These are phyloP conservation scores for Ischnura elegans DNA, from an alignment of 2,888 invertebrate genomes.

Conservation along the genomic window DNA sequence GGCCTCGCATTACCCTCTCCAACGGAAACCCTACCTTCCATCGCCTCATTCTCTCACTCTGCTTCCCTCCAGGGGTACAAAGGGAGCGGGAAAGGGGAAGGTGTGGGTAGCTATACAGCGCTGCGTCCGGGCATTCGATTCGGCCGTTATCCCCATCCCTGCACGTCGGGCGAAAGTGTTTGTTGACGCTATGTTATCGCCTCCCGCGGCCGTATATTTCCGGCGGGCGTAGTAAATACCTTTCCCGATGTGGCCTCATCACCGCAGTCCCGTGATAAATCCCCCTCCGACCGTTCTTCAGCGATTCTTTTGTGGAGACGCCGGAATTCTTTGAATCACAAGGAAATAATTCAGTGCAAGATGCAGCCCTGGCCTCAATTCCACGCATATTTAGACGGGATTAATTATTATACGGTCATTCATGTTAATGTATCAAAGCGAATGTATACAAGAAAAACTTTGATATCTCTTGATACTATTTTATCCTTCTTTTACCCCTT, in stretches of 20 bases:
- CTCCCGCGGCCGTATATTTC: not conserved
- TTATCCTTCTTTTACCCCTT: too few relatives aligned
- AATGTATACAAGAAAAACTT: too few relatives aligned
- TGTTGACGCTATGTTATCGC: constrained; percentile 9
- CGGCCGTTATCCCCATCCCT: not conserved
- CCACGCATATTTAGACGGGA: too few relatives aligned
- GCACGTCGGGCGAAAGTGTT: not conserved
- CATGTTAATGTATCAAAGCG: too few relatives aligned
- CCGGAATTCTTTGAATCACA: too few relatives aligned
- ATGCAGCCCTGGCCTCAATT: too few relatives aligned
- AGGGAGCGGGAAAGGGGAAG: not conserved
- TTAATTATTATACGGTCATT: too few relatives aligned
- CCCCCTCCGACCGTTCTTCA: not conserved
- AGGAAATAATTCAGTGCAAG: too few relatives aligned
- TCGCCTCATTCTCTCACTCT: not conserved
- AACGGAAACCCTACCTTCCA: not conserved
- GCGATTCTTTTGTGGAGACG: too few relatives aligned
- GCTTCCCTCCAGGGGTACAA: not conserved
- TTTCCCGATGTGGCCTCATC: not conserved
- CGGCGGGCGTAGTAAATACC: not conserved
- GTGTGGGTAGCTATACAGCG: not conserved
- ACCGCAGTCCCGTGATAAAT: not conserved
- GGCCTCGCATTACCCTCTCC: too few relatives aligned
- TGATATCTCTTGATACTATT: too few relatives aligned
- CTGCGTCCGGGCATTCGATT: not conserved